phyloP scores from a whole-genome alignment of 1,140 invertebrate genomes.

The Aphelinus certus region DNA sequence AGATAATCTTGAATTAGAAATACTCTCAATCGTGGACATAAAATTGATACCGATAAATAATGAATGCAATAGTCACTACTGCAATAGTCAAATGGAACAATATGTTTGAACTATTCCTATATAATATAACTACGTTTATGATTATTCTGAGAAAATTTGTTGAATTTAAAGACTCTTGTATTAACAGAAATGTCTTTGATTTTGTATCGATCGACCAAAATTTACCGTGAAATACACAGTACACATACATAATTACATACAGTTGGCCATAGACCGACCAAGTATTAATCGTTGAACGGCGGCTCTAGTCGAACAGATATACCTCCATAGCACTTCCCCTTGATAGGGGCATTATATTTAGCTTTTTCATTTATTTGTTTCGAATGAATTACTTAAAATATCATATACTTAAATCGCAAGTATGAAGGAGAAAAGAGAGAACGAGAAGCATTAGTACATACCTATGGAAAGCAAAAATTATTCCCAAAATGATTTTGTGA shows the following conservation, averaged over 20 bases:
- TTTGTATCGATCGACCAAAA: slow-evolving; percentile 30
- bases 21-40: background rate
- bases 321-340: slow-evolving; percentile 53
- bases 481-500: background rate
- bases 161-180: slow-evolving; percentile 11
- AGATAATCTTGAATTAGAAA: background rate
- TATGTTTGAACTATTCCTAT: background rate
- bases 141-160: background rate
- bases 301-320: slow-evolving; percentile 63
- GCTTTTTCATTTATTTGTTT: slow-evolving; percentile 18
- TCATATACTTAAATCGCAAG: slow-evolving; percentile 55
- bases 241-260: background rate
- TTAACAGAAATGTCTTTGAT: background rate
- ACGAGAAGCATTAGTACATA: slow-evolving; percentile 54
- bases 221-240: slow-evolving; percentile 15
- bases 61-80: background rate
- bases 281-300: slow-evolving; percentile 60
- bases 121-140: background rate
- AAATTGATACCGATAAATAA: background rate
- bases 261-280: slow-evolving; percentile 44
- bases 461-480: slow-evolving; percentile 43
- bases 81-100: slow-evolving; percentile 4
- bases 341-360: slow-evolving; percentile 12
- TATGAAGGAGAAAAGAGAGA: slow-evolving; percentile 2
- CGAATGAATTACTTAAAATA: slow-evolving; percentile 58